Evolutionary conservation across 1,140 invertebrate genomes (phyloP).

Genomic region (Pseudomyrmex concolor): DNA sequence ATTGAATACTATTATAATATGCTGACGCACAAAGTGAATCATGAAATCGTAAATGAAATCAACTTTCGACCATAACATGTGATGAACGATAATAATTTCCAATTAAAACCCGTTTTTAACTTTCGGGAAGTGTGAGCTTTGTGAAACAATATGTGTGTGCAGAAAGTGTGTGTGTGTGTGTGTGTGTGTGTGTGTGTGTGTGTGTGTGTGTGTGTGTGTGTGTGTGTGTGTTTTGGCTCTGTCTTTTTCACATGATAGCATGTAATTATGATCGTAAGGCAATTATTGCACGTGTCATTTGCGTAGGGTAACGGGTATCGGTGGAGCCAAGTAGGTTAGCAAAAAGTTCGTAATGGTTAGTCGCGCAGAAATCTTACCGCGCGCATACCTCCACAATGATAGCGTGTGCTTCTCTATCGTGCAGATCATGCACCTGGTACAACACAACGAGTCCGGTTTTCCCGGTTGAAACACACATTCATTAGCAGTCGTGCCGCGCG

Average conservation of each 20-base stretch:
- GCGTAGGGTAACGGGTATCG: conserved; percentile 41
- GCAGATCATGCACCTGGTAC: conserved; percentile 70
- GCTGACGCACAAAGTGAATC: neutral
- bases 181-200: too few relatives aligned
- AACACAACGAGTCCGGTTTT: conserved; percentile 64
- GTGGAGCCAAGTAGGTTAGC: conserved; percentile 36
- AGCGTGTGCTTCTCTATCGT: conserved; percentile 66
- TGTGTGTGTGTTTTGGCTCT: neutral
- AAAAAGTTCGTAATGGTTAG: conserved; percentile 34
- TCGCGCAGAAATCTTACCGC: conserved; percentile 37
- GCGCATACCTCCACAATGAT: conserved; percentile 65
- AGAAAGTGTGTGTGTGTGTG: neutral
- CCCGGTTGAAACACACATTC: conserved; percentile 56
- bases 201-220: neutral
- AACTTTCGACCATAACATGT: neutral
- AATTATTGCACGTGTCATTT: conserved; percentile 49
- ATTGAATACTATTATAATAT: too few relatives aligned
- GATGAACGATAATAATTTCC: neutral
- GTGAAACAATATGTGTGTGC: neutral
- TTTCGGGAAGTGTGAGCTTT: neutral
- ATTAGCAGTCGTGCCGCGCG: conserved; percentile 66
- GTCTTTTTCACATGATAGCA: conserved; percentile 7
- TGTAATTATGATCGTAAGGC: conserved; percentile 42
- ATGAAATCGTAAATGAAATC: neutral
- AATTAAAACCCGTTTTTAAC: conserved; percentile 22